Conservation (phyloP, 2,888 invertebrate genomes). For the Drosophila nr. fundita region DNA sequence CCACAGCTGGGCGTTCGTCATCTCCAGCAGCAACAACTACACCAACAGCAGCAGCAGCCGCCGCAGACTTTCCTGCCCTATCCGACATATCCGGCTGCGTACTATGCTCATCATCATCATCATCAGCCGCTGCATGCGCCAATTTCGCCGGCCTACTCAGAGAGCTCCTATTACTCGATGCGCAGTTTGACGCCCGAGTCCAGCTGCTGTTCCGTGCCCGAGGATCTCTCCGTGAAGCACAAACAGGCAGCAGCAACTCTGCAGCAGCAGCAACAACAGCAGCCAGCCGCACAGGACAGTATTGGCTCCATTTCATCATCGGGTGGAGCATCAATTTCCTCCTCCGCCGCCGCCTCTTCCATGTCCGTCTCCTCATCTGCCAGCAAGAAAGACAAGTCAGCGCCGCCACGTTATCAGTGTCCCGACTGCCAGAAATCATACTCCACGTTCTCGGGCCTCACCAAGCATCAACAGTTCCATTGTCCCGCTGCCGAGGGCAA, state of each 20-base stretch:
- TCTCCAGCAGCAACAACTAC: conserved; percentile 44
- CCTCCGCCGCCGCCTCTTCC: conserved; percentile 4
- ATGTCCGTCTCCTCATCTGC: conserved; percentile 61
- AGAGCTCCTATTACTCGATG: conserved; percentile 84
- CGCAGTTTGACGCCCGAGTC: conserved; percentile 84
- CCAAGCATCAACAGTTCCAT: conserved; percentile 98
- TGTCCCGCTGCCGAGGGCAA: conserved; percentile 94
- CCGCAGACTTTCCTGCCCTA: conserved; percentile 82
- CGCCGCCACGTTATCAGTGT: conserved; percentile 93
- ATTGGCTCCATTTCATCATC: conserved; percentile 10
- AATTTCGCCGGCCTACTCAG: conserved; percentile 85
- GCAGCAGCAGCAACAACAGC: conserved; percentile 12
- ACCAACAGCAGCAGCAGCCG: conserved; percentile 42
- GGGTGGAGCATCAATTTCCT: neutral
- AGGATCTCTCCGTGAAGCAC: conserved; percentile 84
- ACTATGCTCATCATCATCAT: conserved; percentile 69
- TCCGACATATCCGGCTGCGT: conserved; percentile 65
- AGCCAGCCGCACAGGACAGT: conserved; percentile 15
- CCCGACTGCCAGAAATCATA: conserved; percentile 97
- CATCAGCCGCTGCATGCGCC: conserved; percentile 78
- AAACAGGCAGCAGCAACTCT: conserved; percentile 43
- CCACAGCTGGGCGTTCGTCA: conserved; percentile 77
- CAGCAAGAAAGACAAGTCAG: conserved; percentile 84
- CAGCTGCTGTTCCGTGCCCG: conserved; percentile 83
- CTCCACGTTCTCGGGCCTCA: conserved; percentile 97